Evolutionary conservation across 2,113 vertebrate genomes (phyloP).

Genomic region (Anoura caudifer): DNA sequence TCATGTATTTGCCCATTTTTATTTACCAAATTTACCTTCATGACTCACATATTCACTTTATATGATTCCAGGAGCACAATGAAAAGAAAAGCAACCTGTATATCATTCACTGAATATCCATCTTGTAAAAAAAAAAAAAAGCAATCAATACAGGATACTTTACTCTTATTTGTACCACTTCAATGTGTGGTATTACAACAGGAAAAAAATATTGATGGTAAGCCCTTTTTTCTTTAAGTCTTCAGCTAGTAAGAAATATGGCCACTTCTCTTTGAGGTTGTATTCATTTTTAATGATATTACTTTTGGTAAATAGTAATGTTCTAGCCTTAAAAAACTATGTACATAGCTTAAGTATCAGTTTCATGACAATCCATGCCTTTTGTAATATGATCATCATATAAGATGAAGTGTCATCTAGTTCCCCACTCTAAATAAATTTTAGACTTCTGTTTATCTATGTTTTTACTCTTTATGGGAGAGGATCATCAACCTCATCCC

Average conservation of each 20-base stretch:
- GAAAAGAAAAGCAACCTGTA: conserved; percentile 18
- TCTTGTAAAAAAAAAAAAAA: neutral
- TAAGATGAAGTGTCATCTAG: neutral
- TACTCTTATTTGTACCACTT: conserved; percentile 40
- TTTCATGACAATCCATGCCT: neutral
- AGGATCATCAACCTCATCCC: neutral
- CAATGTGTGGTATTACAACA: conserved; percentile 58
- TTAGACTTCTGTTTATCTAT: neutral
- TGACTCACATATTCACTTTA: neutral
- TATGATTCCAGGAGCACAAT: conserved; percentile 7
- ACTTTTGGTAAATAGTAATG: conserved; percentile 40
- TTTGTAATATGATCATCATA: neutral
- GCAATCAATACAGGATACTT: conserved; percentile 61
- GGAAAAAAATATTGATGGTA: conserved; percentile 68
- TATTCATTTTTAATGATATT: conserved; percentile 58
- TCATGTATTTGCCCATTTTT: neutral
- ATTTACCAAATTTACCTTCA: conserved; percentile 37
- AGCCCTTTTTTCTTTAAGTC: neutral
- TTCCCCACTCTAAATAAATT: conserved; percentile 4
- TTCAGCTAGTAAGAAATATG: conserved; percentile 37
- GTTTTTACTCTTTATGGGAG: neutral
- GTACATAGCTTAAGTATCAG: neutral
- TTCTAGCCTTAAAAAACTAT: conserved; percentile 1
- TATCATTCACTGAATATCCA: conserved; percentile 43
- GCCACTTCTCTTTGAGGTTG: conserved; percentile 14